A percentile compares a stretch with the other conserved stretches of the same genome.
Conservation (phyloP, 92 coral and sea anemone species). For the Desmophyllum pertusum region DNA sequence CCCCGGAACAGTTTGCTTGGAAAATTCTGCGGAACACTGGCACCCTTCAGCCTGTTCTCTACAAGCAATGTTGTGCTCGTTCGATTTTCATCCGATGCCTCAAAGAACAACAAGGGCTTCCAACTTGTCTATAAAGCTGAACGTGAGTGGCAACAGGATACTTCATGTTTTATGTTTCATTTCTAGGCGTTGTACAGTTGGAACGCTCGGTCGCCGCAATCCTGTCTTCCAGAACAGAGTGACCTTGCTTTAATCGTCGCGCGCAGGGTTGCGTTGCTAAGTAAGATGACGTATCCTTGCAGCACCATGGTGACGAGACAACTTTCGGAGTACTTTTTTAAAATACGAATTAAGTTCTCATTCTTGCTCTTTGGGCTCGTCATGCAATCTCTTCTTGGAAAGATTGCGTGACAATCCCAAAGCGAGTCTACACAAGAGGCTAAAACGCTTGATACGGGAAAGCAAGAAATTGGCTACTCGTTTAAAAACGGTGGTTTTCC, state of each 20-base stretch:
- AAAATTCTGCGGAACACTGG: constrained; percentile 70
- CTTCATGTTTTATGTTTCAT: neutral
- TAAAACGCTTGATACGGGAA: no score
- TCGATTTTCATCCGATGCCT: constrained; percentile 65
- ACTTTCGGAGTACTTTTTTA: neutral
- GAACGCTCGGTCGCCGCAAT: no score
- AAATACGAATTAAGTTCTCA: no score
- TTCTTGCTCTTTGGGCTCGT: no score
- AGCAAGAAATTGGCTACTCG: no score
- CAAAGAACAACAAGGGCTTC: constrained; percentile 67
- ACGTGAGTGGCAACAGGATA: constrained; percentile 41
- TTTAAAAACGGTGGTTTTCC: no score
- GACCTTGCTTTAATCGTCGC: no score
- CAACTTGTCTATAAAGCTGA: constrained; percentile 55
- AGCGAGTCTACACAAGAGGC: no score
- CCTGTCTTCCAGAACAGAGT: no score
- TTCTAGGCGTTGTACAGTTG: neutral
- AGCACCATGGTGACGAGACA: neutral
- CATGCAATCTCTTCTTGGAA: no score
- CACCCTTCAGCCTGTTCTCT: constrained; percentile 55
- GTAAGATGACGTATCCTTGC: neutral
- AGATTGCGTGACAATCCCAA: no score
- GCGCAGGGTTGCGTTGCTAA: neutral
- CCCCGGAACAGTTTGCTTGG: constrained; percentile 65
- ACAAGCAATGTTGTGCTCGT: constrained; percentile 61